A percentile compares a stretch with the other conserved stretches of the same genome.
Evolutionary conservation across 1,140 invertebrate species (phyloP).

Genomic region (Artemia franciscana): DNA sequence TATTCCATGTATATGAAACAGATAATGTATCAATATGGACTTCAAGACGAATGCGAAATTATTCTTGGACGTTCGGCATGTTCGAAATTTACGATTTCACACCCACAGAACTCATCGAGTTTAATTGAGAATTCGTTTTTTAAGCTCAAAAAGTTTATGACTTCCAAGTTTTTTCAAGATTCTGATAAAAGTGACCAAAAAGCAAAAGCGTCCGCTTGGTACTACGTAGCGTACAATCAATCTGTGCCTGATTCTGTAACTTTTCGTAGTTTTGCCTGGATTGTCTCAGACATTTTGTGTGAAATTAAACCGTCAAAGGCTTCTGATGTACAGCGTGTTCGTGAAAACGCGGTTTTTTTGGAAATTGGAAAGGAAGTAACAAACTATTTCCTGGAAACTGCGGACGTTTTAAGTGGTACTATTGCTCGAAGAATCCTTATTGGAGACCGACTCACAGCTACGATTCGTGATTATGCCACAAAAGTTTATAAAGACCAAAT

Average conservation of each 20-base stretch:
- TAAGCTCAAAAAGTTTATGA: not conserved
- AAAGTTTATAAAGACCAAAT: no score
- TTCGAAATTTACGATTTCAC: not conserved
- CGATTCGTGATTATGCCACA: not conserved
- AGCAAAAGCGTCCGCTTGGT: conserved; percentile 1
- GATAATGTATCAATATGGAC: not conserved
- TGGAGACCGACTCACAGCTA: not conserved
- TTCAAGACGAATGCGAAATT: conserved; percentile 1
- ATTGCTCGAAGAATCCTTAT: not conserved
- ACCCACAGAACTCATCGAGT: not conserved
- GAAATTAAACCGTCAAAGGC: not conserved
- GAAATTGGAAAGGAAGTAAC: not conserved
- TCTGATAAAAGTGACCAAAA: not conserved
- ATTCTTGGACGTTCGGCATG: not conserved
- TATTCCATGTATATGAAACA: conserved; percentile 1
- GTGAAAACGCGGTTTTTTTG: not conserved
- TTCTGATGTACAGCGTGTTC: not conserved
- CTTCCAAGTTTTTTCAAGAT: not conserved
- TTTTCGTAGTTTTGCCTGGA: not conserved
- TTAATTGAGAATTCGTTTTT: not conserved
- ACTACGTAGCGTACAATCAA: conserved; percentile 2
- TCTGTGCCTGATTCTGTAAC: not conserved
- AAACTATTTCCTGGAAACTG: not conserved
- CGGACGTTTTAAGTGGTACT: not conserved
- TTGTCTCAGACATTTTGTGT: not conserved